phyloP scores from a whole-genome alignment of 2,888 invertebrate species.

The Cheiracanthium punctorium region DNA sequence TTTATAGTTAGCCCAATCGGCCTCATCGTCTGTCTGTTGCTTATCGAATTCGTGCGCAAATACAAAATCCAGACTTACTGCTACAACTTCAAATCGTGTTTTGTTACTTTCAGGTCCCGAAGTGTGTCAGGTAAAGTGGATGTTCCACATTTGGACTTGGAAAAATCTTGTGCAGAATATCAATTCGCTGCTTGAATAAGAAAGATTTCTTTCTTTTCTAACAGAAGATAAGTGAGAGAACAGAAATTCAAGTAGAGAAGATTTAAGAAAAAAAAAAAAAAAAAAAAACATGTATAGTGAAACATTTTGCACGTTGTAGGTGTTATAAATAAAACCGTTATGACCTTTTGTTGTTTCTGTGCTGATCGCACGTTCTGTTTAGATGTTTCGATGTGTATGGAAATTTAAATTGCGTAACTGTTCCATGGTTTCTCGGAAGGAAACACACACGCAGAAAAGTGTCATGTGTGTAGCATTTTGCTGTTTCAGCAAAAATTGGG shows the following conservation, averaged over 20 bases:
- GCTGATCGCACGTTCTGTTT: too few relatives aligned
- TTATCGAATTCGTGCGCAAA: not conserved
- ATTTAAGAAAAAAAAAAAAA: not conserved
- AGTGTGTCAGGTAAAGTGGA: not conserved
- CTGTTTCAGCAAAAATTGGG: too few relatives aligned
- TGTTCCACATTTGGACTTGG: not conserved
- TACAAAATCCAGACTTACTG: not conserved
- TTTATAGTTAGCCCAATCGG: not conserved
- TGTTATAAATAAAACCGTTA: not conserved
- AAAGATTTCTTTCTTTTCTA: not conserved
- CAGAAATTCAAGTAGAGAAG: not conserved
- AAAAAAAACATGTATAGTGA: not conserved
- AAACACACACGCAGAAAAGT: too few relatives aligned
- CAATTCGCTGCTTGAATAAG: not conserved
- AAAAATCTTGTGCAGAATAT: not conserved
- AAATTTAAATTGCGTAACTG: too few relatives aligned
- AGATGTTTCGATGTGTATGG: too few relatives aligned
- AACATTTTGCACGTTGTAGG: not conserved
- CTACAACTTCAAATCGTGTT: not conserved
- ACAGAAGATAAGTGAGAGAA: not conserved
- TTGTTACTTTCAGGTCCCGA: not conserved
- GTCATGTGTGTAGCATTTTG: too few relatives aligned
- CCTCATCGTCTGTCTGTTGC: not conserved
- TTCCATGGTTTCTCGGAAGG: too few relatives aligned
- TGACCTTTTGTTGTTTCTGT: too few relatives aligned